phyloP scores from a whole-genome alignment of 2,113 vertebrate genomes.

The Erythrocebus patas region DNA sequence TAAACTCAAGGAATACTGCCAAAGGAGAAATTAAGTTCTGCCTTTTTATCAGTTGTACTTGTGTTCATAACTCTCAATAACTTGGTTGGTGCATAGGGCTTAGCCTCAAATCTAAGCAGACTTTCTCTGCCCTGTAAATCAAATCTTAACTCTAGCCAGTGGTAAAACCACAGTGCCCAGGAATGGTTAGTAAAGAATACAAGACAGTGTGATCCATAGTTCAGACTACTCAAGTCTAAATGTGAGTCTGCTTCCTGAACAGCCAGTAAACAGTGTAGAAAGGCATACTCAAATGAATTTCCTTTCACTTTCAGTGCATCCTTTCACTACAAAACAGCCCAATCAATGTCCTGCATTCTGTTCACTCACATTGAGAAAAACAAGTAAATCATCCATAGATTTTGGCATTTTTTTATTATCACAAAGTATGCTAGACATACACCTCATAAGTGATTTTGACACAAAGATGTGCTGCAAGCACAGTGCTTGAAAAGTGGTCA shows the following conservation, averaged over 20 bases:
- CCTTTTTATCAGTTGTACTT: not conserved
- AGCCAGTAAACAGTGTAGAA: not conserved
- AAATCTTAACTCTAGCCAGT: not conserved
- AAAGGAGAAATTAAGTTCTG: not conserved
- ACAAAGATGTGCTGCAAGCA: not conserved
- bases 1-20: not conserved
- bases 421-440: not conserved
- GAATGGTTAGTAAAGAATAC: not conserved
- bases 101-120: not conserved
- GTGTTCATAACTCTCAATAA: not conserved
- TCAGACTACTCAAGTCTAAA: not conserved
- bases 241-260: not conserved
- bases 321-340: not conserved
- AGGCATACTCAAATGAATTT: not conserved
- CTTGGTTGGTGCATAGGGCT: not conserved
- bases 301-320: not conserved
- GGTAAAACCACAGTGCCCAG: not conserved
- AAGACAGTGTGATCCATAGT: not conserved
- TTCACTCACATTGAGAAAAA: not conserved
- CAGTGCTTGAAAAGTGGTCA: not conserved
- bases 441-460: not conserved
- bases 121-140: not conserved
- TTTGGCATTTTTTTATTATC: not conserved
- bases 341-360: not conserved
- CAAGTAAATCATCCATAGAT: not conserved